Evolutionary conservation across 2,888 invertebrate genomes (phyloP).

Genomic region (Periphyllus acericola): DNA sequence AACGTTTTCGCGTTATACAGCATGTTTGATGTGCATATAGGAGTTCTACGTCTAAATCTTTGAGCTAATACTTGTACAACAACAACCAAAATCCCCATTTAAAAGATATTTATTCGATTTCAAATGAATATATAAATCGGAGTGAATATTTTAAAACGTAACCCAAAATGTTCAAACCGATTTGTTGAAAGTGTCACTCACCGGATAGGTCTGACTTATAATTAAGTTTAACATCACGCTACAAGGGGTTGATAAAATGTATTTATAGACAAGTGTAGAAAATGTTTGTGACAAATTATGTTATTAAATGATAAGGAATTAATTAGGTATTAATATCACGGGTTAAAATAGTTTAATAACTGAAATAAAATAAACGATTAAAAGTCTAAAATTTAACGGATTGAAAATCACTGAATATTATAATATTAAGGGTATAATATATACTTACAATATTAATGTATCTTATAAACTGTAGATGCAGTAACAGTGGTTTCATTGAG

Average conservation of each 20-base stretch:
- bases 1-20: not conserved
- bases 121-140: not conserved
- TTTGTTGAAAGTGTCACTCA: too few relatives aligned
- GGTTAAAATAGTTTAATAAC: not conserved
- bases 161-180: not conserved
- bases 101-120: not conserved
- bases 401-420: not conserved
- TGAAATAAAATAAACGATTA: not conserved
- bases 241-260: not conserved
- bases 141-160: not conserved
- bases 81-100: not conserved
- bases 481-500: not conserved
- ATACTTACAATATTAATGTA: not conserved
- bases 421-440: not conserved
- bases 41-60: not conserved
- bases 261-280: not conserved
- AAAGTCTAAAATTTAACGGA: not conserved
- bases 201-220: too few relatives aligned
- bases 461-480: not conserved
- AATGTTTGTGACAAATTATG: not conserved
- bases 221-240: too few relatives aligned
- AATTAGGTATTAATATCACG: not conserved
- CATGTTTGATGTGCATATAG: not conserved
- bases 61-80: not conserved
- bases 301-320: not conserved